Conservation (phyloP, 2,113 vertebrate species). For the Psittacara wagleri region DNA sequence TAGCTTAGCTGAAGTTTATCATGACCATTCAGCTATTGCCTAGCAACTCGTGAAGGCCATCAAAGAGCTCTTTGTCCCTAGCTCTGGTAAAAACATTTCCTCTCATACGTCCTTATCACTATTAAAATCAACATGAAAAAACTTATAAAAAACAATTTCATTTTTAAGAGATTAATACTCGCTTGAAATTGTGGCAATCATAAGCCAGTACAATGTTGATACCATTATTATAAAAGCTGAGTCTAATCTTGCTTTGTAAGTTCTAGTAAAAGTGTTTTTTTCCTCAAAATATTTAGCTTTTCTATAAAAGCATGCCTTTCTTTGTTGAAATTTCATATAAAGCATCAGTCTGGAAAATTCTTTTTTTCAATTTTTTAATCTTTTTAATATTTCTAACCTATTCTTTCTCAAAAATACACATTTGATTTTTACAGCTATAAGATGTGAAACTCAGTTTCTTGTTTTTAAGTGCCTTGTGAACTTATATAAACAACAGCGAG, state of each 20-base stretch:
- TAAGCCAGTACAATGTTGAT: not conserved
- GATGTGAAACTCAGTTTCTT: not conserved
- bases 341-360: not conserved
- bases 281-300: not conserved
- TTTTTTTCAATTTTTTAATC: not conserved
- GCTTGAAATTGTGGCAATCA: not conserved
- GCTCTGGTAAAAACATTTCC: conserved; percentile 76
- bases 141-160: conserved; percentile 57
- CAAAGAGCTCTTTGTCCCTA: conserved; percentile 86
- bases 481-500: not conserved
- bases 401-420: not conserved
- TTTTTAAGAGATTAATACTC: not conserved
- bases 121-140: conserved; percentile 66
- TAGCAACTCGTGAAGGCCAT: conserved; percentile 84
- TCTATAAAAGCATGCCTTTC: not conserved
- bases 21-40: conserved; percentile 82
- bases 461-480: not conserved
- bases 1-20: conserved; percentile 86
- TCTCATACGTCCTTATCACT: conserved; percentile 77
- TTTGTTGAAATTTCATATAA: not conserved
- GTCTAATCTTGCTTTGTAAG: not conserved
- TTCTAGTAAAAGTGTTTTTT: not conserved
- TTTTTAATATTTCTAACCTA: not conserved
- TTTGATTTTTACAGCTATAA: not conserved
- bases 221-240: not conserved